Base-by-base conservation (phyloP, 2,888 invertebrate genomes). In the Drosophila cognata region DNA sequence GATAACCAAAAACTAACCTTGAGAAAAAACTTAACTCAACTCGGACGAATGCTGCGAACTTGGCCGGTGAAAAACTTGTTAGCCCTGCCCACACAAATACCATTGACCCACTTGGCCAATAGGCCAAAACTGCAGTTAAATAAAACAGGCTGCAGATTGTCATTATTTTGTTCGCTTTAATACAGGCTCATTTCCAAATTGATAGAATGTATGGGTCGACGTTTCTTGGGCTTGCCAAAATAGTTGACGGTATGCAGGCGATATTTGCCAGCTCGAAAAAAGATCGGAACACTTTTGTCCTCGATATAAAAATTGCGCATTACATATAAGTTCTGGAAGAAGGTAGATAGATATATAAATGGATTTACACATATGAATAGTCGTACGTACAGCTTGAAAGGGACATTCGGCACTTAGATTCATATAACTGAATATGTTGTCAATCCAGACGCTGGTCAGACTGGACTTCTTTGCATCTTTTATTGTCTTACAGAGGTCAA, bases 301-400 rank as follows among this genome's bases (percentile, higher is more conserved):
- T 82, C 88, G 64, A 82, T 4, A 25, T 69, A 73, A 35, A 86
- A 81, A 35, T 84, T 43, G 4, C 88, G 73, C 38, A 82, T 4
- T 1, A 58, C 33, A 31, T 78, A 87, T 41, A 29, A 58, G 41
- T 59, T 74, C 82, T 89, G 33, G 1, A n/a, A 46, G 1, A 46
- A 29, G n/a, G 4, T 29, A 4, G 2, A 13, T 18, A 10, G 16
- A 16, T n/a, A 13, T 52, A 43, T 13, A 8, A 28, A 3, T 16
- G 6, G 28, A 50, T 18, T 10, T 28, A 10, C 10, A 18, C 4
- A 4, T 7, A 10, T n/a, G 4, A 11, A 41, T 10, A 6, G 4
- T 13, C 4, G 1, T 64, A 83, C 89, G 43, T 57, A 89, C 89
- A 52, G 84, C 51, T 48, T 25, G 53, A 4, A 87, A 46, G 25